These are phyloP conservation scores for Acanthisitta chloris DNA, from an alignment of 2,113 vertebrate genomes.

Conservation along the genomic window DNA sequence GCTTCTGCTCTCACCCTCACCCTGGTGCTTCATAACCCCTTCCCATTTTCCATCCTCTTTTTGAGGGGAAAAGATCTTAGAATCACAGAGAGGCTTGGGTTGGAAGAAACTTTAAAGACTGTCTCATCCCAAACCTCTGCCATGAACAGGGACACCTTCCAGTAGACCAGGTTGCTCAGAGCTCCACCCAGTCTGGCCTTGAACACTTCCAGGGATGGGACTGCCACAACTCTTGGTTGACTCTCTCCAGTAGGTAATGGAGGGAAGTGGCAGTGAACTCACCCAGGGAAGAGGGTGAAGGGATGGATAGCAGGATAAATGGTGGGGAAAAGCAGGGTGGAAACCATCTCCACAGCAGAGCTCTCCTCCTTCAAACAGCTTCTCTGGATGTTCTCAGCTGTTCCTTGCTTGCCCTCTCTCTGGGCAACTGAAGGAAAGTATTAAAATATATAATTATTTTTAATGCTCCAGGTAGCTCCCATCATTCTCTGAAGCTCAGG, in stretches of 20 bases:
- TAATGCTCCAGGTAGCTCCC: background rate
- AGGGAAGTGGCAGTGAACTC: background rate
- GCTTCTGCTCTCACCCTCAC: background rate
- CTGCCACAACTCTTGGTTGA: fast-evolving
- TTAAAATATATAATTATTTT: background rate
- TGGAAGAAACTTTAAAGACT: background rate
- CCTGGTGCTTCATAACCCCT: background rate
- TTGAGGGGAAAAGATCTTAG: background rate
- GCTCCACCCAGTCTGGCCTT: background rate
- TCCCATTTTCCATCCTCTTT: background rate
- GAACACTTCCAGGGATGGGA: background rate
- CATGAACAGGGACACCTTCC: background rate
- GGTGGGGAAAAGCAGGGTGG: background rate
- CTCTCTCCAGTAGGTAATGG: fast-evolving
- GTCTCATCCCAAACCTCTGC: background rate
- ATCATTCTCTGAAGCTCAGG: background rate
- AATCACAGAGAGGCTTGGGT: background rate
- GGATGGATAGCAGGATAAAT: background rate
- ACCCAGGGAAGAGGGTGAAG: background rate
- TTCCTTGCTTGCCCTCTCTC: background rate
- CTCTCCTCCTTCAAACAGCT: background rate
- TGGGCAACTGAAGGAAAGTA: background rate
- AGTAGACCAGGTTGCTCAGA: background rate
- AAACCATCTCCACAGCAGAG: fast-evolving
- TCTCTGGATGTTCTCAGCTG: background rate